phyloP scores from a whole-genome alignment of 2,113 vertebrate species.

The Erythrocercus mccallii region DNA sequence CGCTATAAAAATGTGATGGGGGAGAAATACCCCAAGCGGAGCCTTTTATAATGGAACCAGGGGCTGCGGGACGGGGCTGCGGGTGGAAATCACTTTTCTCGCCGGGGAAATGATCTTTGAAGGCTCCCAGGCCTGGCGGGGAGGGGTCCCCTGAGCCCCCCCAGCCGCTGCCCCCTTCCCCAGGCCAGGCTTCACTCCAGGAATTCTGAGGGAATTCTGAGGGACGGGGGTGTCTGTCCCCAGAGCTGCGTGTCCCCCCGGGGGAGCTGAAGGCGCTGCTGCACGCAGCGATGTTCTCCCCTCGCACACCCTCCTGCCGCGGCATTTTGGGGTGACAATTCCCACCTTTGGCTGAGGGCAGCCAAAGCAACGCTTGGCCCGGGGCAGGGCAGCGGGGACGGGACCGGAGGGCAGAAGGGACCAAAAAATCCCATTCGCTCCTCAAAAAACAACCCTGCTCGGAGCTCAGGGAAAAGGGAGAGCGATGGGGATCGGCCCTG shows the following conservation, averaged over 20 bases:
- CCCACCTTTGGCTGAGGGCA: not conserved
- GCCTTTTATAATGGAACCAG: not conserved
- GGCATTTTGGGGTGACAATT: not conserved
- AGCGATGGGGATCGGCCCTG: rapidly evolving
- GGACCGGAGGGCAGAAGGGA: not conserved
- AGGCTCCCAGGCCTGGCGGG: not conserved
- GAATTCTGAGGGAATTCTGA: not conserved
- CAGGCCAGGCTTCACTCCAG: not conserved
- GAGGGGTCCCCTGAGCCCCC: not conserved
- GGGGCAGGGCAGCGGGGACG: not conserved
- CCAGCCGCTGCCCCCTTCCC: not conserved
- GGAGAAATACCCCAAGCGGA: not conserved
- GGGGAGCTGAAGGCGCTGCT: not conserved
- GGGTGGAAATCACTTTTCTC: not conserved
- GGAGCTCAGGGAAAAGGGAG: rapidly evolving
- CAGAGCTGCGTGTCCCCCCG: not conserved
- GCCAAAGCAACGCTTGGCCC: not conserved
- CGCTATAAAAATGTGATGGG: slow-evolving; percentile 1
- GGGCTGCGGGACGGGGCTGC: not conserved
- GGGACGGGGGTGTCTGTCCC: not conserved
- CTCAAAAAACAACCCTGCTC: rapidly evolving
- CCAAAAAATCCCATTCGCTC: rapidly evolving
- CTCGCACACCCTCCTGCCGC: not conserved
- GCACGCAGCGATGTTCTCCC: not conserved
- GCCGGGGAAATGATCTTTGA: not conserved